Percentiles rank a stretch among this genome's conserved stretches.
Evolutionary conservation across 2,113 vertebrate genomes (phyloP).

Genomic region (Triplophysa tibetana): DNA sequence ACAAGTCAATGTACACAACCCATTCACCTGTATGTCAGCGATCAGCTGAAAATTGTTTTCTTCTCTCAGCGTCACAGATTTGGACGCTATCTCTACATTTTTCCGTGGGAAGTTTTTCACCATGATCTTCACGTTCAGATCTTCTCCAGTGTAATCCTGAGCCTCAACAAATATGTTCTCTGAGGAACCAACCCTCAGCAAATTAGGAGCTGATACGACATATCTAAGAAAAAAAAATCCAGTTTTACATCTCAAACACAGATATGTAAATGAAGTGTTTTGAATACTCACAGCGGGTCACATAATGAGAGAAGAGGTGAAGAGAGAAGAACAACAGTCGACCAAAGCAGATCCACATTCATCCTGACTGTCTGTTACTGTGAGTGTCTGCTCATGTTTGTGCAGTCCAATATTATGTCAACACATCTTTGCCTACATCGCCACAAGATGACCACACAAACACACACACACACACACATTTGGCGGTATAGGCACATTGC

Average conservation of each 20-base stretch:
- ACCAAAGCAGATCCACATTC: conserved; percentile 25
- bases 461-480: too few relatives aligned
- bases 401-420: not conserved
- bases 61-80: conserved; percentile 47
- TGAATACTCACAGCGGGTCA: conserved; percentile 48
- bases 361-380: not conserved
- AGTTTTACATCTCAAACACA: not conserved
- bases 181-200: conserved; percentile 66
- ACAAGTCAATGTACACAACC: not conserved
- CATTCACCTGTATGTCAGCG: not conserved
- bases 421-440: not conserved
- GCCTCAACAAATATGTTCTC: conserved; percentile 75
- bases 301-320: conserved; percentile 33
- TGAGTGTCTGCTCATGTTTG: not conserved
- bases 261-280: not conserved
- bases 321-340: conserved; percentile 29
- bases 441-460: not conserved
- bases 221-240: conserved; percentile 50
- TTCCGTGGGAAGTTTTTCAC: conserved; percentile 66
- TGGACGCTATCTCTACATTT: not conserved
- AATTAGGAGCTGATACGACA: conserved; percentile 70
- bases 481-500: too few relatives aligned
- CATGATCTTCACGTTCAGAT: conserved; percentile 42
- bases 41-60: conserved; percentile 55
- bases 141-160: conserved; percentile 57